Conservation (phyloP, 64 coral and sea anemone species). For the Dendronephthya gigantea region DNA sequence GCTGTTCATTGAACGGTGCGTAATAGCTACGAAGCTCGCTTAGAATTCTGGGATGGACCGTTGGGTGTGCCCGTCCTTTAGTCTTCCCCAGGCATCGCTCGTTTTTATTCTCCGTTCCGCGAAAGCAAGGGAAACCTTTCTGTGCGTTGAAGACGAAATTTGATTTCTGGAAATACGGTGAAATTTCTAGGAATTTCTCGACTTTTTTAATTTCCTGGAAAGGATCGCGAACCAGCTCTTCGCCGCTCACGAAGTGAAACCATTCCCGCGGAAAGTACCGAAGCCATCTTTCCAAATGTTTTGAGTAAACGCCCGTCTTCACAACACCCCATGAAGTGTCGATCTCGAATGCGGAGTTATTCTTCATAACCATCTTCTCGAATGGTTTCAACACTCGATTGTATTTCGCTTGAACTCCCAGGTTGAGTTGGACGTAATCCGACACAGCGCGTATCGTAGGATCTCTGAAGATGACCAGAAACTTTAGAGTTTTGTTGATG, state of each 20-base stretch:
- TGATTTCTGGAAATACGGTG: constrained; percentile 37
- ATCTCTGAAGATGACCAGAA: not conserved
- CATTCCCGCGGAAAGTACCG: constrained; percentile 54
- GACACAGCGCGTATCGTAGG: not conserved
- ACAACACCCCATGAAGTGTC: constrained; percentile 10
- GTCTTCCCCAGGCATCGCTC: constrained; percentile 44
- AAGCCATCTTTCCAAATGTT: constrained; percentile 59
- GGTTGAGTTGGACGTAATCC: not conserved
- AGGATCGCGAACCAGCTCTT: constrained; percentile 53
- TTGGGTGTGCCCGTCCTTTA: constrained; percentile 55
- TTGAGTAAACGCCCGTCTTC: constrained; percentile 51
- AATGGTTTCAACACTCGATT: not conserved
- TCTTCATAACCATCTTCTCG: not conserved
- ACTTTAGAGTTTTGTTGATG: constrained; percentile 3
- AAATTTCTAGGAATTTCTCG: constrained; percentile 55
- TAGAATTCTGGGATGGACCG: constrained; percentile 20
- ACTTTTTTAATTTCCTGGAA: constrained; percentile 50
- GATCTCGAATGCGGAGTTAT: not conserved
- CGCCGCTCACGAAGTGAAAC: constrained; percentile 69
- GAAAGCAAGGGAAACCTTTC: constrained; percentile 71
- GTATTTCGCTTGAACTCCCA: not conserved
- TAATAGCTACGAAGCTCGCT: constrained; percentile 52
- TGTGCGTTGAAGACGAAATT: constrained; percentile 57
- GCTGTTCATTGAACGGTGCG: constrained; percentile 57
- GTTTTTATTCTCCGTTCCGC: not conserved